These are phyloP conservation scores for Chromis chromis DNA, from an alignment of 2,797 vertebrate genomes.

Conservation along the genomic window DNA sequence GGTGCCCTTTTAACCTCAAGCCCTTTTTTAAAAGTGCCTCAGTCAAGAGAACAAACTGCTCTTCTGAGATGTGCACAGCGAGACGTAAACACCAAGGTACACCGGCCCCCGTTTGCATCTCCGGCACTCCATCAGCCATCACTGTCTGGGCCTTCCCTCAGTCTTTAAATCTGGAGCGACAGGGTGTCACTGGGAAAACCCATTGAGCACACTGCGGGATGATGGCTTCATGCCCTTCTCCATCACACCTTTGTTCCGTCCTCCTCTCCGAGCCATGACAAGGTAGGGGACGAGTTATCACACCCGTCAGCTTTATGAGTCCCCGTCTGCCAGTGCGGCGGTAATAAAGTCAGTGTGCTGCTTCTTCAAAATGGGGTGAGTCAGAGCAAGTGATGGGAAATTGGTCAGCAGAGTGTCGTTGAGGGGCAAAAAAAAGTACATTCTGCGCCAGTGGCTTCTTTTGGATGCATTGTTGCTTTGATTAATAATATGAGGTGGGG, in stretches of 20 bases:
- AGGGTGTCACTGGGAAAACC: conserved; percentile 71
- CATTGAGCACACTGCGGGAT: conserved; percentile 62
- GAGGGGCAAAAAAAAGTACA: conserved; percentile 48
- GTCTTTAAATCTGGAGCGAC: conserved; percentile 73
- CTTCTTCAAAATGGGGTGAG: conserved; percentile 75
- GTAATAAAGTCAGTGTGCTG: conserved; percentile 77
- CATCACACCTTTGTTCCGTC: conserved; percentile 79
- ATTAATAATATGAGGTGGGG: conserved; percentile 64
- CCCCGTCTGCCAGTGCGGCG: conserved; percentile 70
- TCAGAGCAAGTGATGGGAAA: conserved; percentile 77
- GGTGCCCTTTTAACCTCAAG: conserved; percentile 32
- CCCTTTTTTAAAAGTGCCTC: conserved; percentile 38
- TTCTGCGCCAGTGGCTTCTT: conserved; percentile 48
- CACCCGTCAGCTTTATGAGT: conserved; percentile 81
- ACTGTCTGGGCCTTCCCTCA: conserved; percentile 54
- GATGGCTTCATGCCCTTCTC: conserved; percentile 75
- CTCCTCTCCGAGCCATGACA: conserved; percentile 71
- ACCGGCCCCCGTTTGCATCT: conserved; percentile 39
- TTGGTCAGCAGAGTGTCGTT: conserved; percentile 77
- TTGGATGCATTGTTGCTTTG: conserved; percentile 73
- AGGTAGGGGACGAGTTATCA: conserved; percentile 79
- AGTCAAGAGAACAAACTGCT: conserved; percentile 53
- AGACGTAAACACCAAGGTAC: conserved; percentile 52
- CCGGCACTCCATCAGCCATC: conserved; percentile 62
- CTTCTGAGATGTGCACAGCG: conserved; percentile 20